A percentile compares a stretch with the other conserved stretches of the same genome.
Conservation (phyloP, 35 echinoderm and acorn worm genomes). For the Ophioderma brevispina region DNA sequence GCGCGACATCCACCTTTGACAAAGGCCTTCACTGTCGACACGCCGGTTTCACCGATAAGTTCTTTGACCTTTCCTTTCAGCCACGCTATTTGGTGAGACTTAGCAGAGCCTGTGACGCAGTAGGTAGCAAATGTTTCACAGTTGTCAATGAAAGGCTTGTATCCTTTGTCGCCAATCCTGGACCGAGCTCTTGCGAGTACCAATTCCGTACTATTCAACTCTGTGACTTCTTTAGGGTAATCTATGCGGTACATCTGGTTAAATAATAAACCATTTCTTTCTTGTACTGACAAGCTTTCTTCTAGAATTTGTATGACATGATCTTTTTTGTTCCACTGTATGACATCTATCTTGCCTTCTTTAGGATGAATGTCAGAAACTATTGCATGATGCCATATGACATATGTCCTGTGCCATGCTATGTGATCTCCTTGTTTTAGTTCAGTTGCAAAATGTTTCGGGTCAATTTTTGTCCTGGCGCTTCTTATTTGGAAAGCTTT, state of each 20-base stretch:
- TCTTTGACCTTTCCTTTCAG: background rate
- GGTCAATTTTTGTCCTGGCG: background rate
- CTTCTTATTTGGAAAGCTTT: background rate
- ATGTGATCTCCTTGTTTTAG: slow-evolving; percentile 53
- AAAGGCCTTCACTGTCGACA: background rate
- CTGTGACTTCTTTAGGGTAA: slow-evolving; percentile 25
- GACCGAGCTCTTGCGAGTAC: slow-evolving; percentile 30
- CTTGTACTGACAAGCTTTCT: background rate
- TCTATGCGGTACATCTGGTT: slow-evolving; percentile 32
- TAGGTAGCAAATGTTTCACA: slow-evolving; percentile 57
- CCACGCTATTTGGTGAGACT: background rate
- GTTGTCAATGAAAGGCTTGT: slow-evolving; percentile 32
- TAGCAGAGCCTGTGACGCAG: slow-evolving; percentile 42
- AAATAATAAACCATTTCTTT: background rate
- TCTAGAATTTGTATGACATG: background rate
- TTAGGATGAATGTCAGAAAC: slow-evolving; percentile 4
- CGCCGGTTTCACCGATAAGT: background rate
- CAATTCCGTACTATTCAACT: slow-evolving; percentile 8
- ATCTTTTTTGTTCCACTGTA: background rate
- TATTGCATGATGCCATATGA: slow-evolving; percentile 62
- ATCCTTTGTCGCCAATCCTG: slow-evolving; percentile 2
- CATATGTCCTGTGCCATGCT: slow-evolving; percentile 23
- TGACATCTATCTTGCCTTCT: background rate
- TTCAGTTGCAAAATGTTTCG: background rate
- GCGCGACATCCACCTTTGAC: background rate